A percentile compares a stretch with the other conserved stretches of the same genome.
Evolutionary conservation across 2,797 vertebrate genomes (phyloP).

Genomic region (Tokudaia tokunoshimensis): DNA sequence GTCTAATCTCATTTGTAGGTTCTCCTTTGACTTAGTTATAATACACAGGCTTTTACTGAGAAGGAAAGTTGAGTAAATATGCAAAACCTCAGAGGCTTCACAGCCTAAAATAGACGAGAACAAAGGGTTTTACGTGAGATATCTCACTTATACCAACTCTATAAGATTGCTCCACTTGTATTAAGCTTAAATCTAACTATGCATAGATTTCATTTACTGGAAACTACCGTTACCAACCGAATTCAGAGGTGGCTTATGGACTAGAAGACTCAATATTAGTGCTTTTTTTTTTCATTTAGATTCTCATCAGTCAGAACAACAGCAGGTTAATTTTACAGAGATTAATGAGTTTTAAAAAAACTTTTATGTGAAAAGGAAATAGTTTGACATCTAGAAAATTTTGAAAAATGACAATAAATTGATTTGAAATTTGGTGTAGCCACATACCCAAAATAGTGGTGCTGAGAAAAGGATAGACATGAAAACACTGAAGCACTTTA

Average conservation of each 20-base stretch:
- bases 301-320: neutral
- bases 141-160: slow-evolving; percentile 12
- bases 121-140: slow-evolving; percentile 43
- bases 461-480: neutral
- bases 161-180: neutral
- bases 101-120: slow-evolving; percentile 2
- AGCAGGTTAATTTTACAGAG: neutral
- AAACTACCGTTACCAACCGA: neutral
- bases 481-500: neutral
- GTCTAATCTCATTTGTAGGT: neutral
- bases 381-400: slow-evolving; percentile 10
- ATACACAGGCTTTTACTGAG: slow-evolving; percentile 32
- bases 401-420: slow-evolving; percentile 49
- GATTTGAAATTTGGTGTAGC: neutral
- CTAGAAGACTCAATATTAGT: neutral
- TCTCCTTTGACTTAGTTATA: slow-evolving; percentile 35
- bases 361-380: neutral
- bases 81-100: slow-evolving; percentile 36
- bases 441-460: neutral
- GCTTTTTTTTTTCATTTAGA: neutral
- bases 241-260: neutral
- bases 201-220: neutral
- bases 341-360: neutral
- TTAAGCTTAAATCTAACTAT: slow-evolving; percentile 41
- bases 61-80: neutral